Conservation (phyloP, 1,140 invertebrate genomes). For the Hormaphis cornu region DNA sequence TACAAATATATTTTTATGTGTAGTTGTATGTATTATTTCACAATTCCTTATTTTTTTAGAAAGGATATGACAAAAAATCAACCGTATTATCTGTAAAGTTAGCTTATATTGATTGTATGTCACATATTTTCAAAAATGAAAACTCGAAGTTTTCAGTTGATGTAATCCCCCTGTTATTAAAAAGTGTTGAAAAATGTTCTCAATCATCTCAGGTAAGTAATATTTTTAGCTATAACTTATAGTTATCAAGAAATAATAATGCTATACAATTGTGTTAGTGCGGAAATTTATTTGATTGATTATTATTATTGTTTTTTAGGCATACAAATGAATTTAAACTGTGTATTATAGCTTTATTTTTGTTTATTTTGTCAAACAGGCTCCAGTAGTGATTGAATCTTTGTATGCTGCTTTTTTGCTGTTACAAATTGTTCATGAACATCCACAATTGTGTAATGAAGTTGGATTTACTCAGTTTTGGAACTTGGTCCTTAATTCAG, state of each 20-base stretch:
- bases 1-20: no score
- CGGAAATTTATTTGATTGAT: no score
- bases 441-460: constrained; percentile 42
- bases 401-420: constrained; percentile 65
- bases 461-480: constrained; percentile 53
- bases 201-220: constrained; percentile 52
- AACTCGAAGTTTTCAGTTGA: constrained; percentile 45
- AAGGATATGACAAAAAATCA: constrained; percentile 25
- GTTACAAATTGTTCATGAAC: constrained; percentile 53
- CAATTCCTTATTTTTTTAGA: not conserved
- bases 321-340: no score
- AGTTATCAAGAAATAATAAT: not conserved
- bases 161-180: constrained; percentile 52
- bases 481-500: constrained; percentile 57
- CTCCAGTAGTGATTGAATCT: constrained; percentile 63
- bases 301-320: no score
- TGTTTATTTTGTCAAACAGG: constrained; percentile 38
- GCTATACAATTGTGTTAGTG: not conserved
- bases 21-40: no score
- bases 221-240: not conserved
- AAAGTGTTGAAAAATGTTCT: constrained; percentile 59
- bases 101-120: constrained; percentile 65
- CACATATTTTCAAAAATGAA: constrained; percentile 51
- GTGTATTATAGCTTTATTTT: not conserved
- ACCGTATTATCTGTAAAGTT: constrained; percentile 51